Base-by-base conservation (phyloP, 2,888 invertebrate species). In the Nomada ruficornis region DNA sequence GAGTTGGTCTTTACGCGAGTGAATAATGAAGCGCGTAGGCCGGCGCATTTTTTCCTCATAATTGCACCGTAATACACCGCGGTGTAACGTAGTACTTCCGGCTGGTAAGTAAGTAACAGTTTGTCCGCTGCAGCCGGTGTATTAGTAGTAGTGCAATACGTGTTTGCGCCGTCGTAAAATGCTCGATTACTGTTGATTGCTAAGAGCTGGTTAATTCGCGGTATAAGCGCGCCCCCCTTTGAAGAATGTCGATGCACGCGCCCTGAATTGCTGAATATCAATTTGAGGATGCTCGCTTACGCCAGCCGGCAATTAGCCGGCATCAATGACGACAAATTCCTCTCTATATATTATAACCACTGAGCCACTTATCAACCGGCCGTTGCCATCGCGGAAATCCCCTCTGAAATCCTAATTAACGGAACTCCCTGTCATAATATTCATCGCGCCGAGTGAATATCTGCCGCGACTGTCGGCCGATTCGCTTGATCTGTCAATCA, bases 161-260 rank as follows among this genome's bases (percentile, higher is more conserved):
- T 52, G 54, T 65, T 65, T 65, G 50, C 47, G 15, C 50, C 47
- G 11, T 57, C 67, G 70, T 60, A 60, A 81, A 81, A 59, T 57
- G 36, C 71, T 76, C 81, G 81, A 76, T 75, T 76, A 70, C n/a
- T 36, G 52, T n/a, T 75, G 78, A 82, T 76, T 47, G 72, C 72
- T n/a, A 50, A 69, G 4, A 73, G 44, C 59, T 69, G 26, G 64
- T 54, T 57, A 64, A 62, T 54, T 72, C 44, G 52, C 1, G 50
- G 29, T 36, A 20, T 52, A 63, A 62, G 18, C 62, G 18, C 44
- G 44, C 15, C 3, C 47, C 47, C 36, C 55, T 68, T 68, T 70
- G 74, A 82, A 62, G 71, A 72, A 76, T 59, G 63, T 75, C 81
- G 70, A 71, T 20, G 60, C 54, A 18, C 44, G 52, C 23, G 44